Base-by-base conservation (phyloP, 2,113 vertebrate species). In the Corythoichthys haematopterus region DNA sequence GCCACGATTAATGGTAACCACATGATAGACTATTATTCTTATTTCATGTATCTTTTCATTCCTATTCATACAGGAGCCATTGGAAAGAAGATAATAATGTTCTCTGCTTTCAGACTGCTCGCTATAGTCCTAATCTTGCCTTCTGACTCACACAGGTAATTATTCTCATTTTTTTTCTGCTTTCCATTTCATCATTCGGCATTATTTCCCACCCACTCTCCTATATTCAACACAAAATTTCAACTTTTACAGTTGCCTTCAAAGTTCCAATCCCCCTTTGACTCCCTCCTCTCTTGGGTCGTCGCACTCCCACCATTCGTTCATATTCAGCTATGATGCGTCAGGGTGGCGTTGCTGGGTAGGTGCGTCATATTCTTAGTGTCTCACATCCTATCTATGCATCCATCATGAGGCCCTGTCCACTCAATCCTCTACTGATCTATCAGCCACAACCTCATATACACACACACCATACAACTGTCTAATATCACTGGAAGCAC, bases 361-460 rank as follows among this genome's bases (percentile, higher is more conserved):
- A 63, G 65, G 65, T 68, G 52, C 20, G 52, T 75, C 64, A 43
- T 72, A 75, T 74, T 69, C 70, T 70, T 75, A 68, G 83, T 91
- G 91, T 92, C 87, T 97, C 94, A 97, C 95, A 97, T 95, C 93
- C 94, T 94, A 94, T 97, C 93, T 95, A 84, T 75, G 91, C 96
- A 98, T 99, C 96, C 96, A 98, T 99, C 97, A 98, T 91, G 91
- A 91, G 90, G 92, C 94, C 93, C 95, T 96, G 97, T 99, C 96
- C 95, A 96, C 94, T 96, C 96, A 98, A 99, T 99, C 91, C 94
- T 85, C 89, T 92, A 93, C 94, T 98, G 96, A 98, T 98, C 96
- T 93, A 98, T 99, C 96, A 98, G 95, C 91, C 57, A 80, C 67
- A 75, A 79, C 81, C 71, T 82, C 82, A 69, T 67, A 65, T 76